Conservation (phyloP, 2,113 vertebrate species). For the Natator depressus region DNA sequence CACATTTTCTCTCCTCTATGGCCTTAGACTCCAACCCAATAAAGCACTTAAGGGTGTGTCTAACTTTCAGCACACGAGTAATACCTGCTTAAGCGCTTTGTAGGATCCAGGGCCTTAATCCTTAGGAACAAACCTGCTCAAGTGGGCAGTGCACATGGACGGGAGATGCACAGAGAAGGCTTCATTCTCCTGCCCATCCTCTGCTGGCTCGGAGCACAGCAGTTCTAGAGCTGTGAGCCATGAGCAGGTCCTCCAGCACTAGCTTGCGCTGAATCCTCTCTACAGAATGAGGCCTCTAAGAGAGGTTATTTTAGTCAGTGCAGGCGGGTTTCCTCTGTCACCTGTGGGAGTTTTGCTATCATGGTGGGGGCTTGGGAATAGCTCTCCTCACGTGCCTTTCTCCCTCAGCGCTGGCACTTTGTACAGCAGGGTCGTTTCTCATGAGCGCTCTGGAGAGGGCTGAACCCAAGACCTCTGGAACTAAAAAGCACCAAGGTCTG, state of each 20-base stretch:
- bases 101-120: background rate
- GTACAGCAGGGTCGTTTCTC: too few relatives aligned
- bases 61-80: background rate
- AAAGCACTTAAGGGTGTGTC: background rate
- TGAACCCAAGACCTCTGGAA: too few relatives aligned
- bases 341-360: background rate
- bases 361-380: too few relatives aligned
- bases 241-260: background rate
- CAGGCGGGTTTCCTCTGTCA: background rate
- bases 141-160: background rate
- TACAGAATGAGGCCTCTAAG: background rate
- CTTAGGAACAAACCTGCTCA: background rate
- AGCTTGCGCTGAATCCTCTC: background rate
- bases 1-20: background rate
- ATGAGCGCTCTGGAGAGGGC: too few relatives aligned
- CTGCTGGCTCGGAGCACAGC: background rate
- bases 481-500: too few relatives aligned
- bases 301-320: background rate
- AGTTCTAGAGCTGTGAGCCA: background rate
- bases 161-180: background rate
- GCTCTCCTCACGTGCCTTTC: too few relatives aligned
- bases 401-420: too few relatives aligned
- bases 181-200: background rate
- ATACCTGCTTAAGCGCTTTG: background rate
- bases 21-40: background rate